These are phyloP conservation scores for Myoxocephalus aenaeus DNA, from an alignment of 2,797 vertebrate species.

Conservation along the genomic window DNA sequence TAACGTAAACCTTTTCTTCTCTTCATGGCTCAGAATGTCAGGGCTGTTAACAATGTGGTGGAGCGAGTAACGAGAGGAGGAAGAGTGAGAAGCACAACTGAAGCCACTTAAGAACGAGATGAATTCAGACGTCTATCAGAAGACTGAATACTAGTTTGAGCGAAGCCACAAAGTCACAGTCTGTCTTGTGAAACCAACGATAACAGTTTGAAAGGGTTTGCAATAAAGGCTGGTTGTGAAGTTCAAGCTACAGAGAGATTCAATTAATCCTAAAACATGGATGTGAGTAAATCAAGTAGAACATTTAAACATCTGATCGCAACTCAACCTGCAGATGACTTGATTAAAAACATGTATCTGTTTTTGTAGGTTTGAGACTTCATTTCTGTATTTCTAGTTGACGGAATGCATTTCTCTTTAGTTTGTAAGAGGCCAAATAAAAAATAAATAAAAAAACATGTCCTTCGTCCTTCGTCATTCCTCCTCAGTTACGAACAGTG, in stretches of 20 bases:
- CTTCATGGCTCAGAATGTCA: background rate
- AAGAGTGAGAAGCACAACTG: background rate
- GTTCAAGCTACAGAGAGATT: background rate
- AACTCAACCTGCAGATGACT: background rate
- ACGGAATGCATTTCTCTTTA: background rate
- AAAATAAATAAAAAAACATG: background rate
- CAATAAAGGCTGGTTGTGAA: background rate
- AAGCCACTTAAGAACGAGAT: background rate
- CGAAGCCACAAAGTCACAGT: background rate
- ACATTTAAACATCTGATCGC: background rate
- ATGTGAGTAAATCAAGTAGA: background rate
- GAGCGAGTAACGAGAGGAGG: background rate
- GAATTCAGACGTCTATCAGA: too few species aligned
- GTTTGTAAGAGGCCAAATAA: background rate
- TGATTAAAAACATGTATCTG: background rate
- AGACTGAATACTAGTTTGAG: background rate
- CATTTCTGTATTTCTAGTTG: background rate
- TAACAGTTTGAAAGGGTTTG: background rate
- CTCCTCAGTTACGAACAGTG: background rate
- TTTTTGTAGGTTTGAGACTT: background rate
- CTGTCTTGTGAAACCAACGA: background rate
- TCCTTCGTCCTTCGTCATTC: background rate
- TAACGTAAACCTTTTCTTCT: background rate
- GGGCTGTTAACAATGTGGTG: background rate
- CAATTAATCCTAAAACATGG: background rate